A percentile compares a stretch with the other conserved stretches of the same genome.
These are phyloP conservation scores for Lathronympha strigana DNA, from an alignment of 2,888 invertebrate genomes.

Conservation along the genomic window DNA sequence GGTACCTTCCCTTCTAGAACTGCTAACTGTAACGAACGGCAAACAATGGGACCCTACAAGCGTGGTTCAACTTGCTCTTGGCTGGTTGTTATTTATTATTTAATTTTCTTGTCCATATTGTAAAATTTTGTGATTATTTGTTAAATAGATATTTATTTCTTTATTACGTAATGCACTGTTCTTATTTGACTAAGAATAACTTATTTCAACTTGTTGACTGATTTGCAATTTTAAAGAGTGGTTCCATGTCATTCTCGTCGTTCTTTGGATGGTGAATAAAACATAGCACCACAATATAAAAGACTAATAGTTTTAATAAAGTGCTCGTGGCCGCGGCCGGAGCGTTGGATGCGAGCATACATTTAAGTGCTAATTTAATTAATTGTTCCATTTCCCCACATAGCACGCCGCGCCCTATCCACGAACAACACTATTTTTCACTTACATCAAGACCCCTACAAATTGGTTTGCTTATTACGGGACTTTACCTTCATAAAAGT, in stretches of 20 bases:
- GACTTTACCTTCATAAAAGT: slow-evolving; percentile 49
- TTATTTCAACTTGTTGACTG: no score
- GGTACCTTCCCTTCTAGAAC: no score
- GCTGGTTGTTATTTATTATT: no score
- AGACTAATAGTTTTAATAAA: slow-evolving; percentile 77
- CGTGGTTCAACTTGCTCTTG: no score
- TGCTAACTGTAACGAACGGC: no score
- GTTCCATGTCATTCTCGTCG: neutral
- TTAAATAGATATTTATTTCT: no score
- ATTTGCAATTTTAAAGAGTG: no score
- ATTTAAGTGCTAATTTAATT: slow-evolving; percentile 79
- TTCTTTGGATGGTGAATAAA: neutral
- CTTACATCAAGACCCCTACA: slow-evolving; percentile 64
- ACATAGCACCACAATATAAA: slow-evolving; percentile 49
- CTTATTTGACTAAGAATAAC: no score
- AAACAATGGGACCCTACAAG: no score
- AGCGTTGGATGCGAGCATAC: slow-evolving; percentile 58
- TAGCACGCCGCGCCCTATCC: slow-evolving; percentile 47
- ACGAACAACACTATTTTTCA: slow-evolving; percentile 71
- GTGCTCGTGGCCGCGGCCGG: slow-evolving; percentile 50
- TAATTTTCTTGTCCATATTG: no score
- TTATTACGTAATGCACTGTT: no score
- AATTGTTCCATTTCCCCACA: slow-evolving; percentile 77
- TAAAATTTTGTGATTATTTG: no score
- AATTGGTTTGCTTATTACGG: slow-evolving; percentile 63